Conservation (phyloP, 1,140 invertebrate species). For the Nilaparvata lugens region DNA sequence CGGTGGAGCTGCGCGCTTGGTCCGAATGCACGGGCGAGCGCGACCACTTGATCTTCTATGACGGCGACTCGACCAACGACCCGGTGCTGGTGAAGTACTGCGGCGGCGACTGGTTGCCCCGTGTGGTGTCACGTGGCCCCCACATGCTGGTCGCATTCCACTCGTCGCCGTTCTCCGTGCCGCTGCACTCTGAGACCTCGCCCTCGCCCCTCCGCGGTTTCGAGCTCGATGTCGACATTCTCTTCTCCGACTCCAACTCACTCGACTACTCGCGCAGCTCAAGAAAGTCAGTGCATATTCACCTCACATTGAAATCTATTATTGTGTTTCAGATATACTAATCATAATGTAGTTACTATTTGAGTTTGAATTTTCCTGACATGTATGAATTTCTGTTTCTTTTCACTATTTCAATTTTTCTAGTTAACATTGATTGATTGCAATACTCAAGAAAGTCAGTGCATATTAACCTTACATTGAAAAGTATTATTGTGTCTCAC, state of each 20-base stretch:
- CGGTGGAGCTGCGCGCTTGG: slow-evolving; percentile 61
- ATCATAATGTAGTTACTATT: too few relatives aligned
- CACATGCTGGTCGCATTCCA: slow-evolving; percentile 75
- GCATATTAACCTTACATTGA: not conserved
- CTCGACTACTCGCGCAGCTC: slow-evolving; percentile 47
- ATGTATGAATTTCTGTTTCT: too few relatives aligned
- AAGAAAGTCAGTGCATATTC: slow-evolving; percentile 9
- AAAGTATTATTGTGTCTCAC: too few relatives aligned
- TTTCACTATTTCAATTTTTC: too few relatives aligned
- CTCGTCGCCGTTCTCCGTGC: slow-evolving; percentile 30
- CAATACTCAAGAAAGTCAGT: slow-evolving; percentile 13
- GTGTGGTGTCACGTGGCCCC: slow-evolving; percentile 56
- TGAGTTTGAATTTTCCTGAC: too few relatives aligned
- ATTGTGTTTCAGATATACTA: too few relatives aligned
- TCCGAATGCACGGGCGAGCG: slow-evolving; percentile 70
- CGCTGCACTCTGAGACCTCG: slow-evolving; percentile 20
- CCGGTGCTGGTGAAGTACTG: slow-evolving; percentile 77
- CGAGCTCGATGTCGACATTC: slow-evolving; percentile 76
- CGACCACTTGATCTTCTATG: slow-evolving; percentile 77
- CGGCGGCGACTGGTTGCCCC: slow-evolving; percentile 69
- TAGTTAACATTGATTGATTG: too few relatives aligned
- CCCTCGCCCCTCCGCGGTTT: slow-evolving; percentile 32
- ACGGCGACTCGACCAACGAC: slow-evolving; percentile 60
- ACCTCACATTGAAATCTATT: too few relatives aligned
- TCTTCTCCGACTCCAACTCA: slow-evolving; percentile 74